A percentile compares a stretch with the other conserved stretches of the same genome.
Conservation (phyloP, 2,888 invertebrate species). For the Eupeodes luniger region DNA sequence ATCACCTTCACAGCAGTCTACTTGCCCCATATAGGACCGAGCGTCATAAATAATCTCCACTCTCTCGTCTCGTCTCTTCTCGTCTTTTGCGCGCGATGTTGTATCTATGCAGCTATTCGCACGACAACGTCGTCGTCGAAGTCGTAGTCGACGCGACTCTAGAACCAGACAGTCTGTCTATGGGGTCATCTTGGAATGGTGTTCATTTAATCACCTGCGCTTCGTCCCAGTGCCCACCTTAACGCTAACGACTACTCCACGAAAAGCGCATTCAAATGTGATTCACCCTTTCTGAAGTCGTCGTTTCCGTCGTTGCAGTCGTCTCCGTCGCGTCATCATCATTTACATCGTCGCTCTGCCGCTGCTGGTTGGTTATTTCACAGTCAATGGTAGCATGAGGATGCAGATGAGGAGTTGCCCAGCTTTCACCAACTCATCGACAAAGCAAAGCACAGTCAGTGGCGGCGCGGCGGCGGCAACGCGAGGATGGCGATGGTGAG, state of each 20-base stretch:
- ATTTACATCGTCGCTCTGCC: slow-evolving; percentile 11
- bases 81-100: slow-evolving; percentile 7
- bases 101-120: slow-evolving; percentile 41
- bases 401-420: slow-evolving; percentile 36
- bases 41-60: slow-evolving; percentile 71
- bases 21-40: slow-evolving; percentile 71
- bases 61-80: slow-evolving; percentile 34
- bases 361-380: slow-evolving; percentile 6
- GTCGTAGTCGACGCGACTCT: slow-evolving; percentile 33
- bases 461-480: too few species aligned
- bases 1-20: slow-evolving; percentile 76
- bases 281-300: slow-evolving; percentile 49
- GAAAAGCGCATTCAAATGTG: slow-evolving; percentile 72
- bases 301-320: not conserved
- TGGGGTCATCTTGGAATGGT: slow-evolving; percentile 74
- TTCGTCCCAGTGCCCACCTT: slow-evolving; percentile 53
- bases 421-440: slow-evolving; percentile 67
- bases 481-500: not conserved
- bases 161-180: slow-evolving; percentile 74
- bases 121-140: slow-evolving; percentile 30
- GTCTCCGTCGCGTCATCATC: not conserved
- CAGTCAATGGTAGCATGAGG: slow-evolving; percentile 37
- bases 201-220: slow-evolving; percentile 75
- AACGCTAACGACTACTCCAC: slow-evolving; percentile 39
- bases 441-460: not conserved